phyloP scores from a whole-genome alignment of 2,888 invertebrate species.

The Spisula solida region DNA sequence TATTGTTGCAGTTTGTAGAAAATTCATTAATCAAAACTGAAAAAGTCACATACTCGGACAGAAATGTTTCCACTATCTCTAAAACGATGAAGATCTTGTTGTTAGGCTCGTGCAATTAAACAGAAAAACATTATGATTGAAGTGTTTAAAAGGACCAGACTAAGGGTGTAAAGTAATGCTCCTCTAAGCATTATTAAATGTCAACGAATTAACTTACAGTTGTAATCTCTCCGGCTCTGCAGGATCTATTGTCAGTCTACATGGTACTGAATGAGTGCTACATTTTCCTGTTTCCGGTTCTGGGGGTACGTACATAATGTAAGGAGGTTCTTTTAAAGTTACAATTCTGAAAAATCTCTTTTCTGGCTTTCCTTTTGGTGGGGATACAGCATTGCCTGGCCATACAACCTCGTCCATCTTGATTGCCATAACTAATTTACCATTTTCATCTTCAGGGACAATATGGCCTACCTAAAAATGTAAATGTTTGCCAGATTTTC shows the following conservation, averaged over 20 bases:
- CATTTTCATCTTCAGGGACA: constrained; percentile 85
- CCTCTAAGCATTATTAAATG: too few species aligned
- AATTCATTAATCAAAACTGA: too few species aligned
- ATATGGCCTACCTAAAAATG: constrained; percentile 95
- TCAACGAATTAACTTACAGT: background rate
- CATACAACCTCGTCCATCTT: constrained; percentile 99
- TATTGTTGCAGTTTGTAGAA: too few species aligned
- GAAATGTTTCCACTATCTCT: too few species aligned
- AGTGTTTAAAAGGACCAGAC: too few species aligned
- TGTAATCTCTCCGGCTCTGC: constrained; percentile 47
- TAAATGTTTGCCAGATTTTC: too few species aligned
- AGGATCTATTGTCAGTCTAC: constrained; percentile 67
- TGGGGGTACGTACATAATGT: constrained; percentile 97
- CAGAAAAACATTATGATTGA: too few species aligned
- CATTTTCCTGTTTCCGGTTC: constrained; percentile 88
- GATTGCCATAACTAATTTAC: constrained; percentile 90
- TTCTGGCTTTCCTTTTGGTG: constrained; percentile 98
- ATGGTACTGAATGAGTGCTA: constrained; percentile 74
- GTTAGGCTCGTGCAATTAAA: too few species aligned
- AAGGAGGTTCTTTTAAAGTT: constrained; percentile 98
- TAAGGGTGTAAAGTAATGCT: too few species aligned
- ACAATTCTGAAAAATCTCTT: constrained; percentile 97
- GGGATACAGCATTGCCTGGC: constrained; percentile 98
- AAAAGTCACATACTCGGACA: too few species aligned
- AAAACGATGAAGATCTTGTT: too few species aligned